A percentile compares a stretch with the other conserved stretches of the same genome.
Conservation (phyloP, 2,888 invertebrate genomes). For the Hypselothyrea guttata region DNA sequence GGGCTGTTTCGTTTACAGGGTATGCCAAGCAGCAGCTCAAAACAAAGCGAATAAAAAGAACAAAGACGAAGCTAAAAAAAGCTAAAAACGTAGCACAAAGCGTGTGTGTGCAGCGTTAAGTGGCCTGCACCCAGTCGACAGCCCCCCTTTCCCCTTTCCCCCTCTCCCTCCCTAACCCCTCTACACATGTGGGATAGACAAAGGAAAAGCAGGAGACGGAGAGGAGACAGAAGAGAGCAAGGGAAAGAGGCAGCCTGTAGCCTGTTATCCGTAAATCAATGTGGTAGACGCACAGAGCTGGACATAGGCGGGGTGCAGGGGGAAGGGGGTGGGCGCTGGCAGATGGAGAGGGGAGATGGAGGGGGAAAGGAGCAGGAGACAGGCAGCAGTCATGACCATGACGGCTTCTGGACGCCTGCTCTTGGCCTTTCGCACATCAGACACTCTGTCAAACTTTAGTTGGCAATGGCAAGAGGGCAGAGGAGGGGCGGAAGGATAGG, state of each 20-base stretch:
- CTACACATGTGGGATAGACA: no score
- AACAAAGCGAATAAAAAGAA: slow-evolving; percentile 6
- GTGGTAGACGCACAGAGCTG: slow-evolving; percentile 20
- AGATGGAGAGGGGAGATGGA: neutral
- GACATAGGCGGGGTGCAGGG: slow-evolving; percentile 1
- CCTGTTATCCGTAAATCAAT: slow-evolving; percentile 58
- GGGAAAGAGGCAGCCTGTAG: no score
- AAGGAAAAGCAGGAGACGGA: no score
- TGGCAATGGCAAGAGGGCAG: slow-evolving; percentile 27
- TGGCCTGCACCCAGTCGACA: slow-evolving; percentile 56
- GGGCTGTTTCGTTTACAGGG: slow-evolving; percentile 12
- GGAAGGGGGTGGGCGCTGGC: neutral
- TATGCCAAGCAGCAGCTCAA: slow-evolving; percentile 4
- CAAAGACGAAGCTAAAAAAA: slow-evolving; percentile 1
- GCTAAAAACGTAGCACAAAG: slow-evolving; percentile 18
- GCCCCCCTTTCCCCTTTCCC: neutral
- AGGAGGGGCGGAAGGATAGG: neutral
- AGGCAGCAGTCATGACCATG: slow-evolving; percentile 41
- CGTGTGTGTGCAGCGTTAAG: slow-evolving; percentile 55
- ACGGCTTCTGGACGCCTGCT: slow-evolving; percentile 58
- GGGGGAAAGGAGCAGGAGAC: no score
- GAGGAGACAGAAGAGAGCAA: no score
- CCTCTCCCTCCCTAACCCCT: neutral
- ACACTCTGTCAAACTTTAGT: slow-evolving; percentile 78
- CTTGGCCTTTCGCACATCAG: slow-evolving; percentile 74